Conservation (phyloP, 1,140 invertebrate genomes). For the Caenorhabditis inopinata region DNA sequence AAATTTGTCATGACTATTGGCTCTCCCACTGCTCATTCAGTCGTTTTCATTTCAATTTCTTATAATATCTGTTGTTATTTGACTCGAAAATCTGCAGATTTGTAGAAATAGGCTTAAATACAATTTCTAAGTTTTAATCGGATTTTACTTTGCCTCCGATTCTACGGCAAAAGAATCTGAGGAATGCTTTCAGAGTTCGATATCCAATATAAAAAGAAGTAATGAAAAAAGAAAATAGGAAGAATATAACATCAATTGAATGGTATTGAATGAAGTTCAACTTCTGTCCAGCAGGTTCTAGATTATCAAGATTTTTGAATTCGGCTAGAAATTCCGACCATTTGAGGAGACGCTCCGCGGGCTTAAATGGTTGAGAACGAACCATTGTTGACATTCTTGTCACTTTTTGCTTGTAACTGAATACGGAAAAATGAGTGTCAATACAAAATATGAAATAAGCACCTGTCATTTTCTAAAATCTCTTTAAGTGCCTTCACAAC, state of each 20-base stretch:
- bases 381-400: constrained; percentile 38
- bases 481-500: constrained; percentile 13
- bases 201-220: constrained; percentile 6
- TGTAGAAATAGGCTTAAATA: too few relatives aligned
- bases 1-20: too few relatives aligned
- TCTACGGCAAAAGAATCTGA: neutral
- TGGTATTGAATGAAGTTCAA: constrained; percentile 48
- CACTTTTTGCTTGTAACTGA: constrained; percentile 37
- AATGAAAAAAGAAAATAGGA: constrained; percentile 25
- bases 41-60: too few relatives aligned
- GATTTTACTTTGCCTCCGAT: too few relatives aligned
- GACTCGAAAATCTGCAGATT: too few relatives aligned
- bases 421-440: neutral
- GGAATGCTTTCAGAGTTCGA: neutral
- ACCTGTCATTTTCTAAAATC: constrained; percentile 31
- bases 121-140: too few relatives aligned
- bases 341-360: constrained; percentile 40
- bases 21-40: too few relatives aligned
- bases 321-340: constrained; percentile 52
- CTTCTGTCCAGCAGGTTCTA: constrained; percentile 43
- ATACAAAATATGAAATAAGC: neutral
- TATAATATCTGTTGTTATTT: too few relatives aligned
- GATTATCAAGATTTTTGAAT: constrained; percentile 48
- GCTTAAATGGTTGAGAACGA: constrained; percentile 38
- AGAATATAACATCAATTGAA: constrained; percentile 49